Evolutionary conservation across 2,797 vertebrate species (phyloP), one percentile per base, ranked within the genome.

Genomic region (Vultur gryphus): DNA sequence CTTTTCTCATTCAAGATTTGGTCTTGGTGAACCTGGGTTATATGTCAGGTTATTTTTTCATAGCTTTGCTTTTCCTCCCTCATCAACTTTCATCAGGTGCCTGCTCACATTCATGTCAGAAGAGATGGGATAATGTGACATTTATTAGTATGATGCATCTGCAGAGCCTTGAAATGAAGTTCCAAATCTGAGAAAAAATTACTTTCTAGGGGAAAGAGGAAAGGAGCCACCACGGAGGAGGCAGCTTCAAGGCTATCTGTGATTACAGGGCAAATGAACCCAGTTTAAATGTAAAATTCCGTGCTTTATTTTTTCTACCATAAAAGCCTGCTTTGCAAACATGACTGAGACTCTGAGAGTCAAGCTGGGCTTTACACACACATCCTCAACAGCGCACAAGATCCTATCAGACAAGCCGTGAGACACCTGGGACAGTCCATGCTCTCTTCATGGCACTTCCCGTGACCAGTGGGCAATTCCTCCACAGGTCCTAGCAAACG

Each of bases 121-220:
- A 89, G 37, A 66, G 57, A 80, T 67, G 44, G 70, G 71, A 89
- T 96, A 94, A 95, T 64, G 37, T 89, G 90, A 92, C 84, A 95
- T 92, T 94, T 95, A 82, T 95, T 95, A 93, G 71, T 41, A 49
- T 49, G 84, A 94, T 92, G 75, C 86, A 89, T 89, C 86, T 89
- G n/a, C 44, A 87, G 87, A 85, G 65, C 93, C 64, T 87, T 95
- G 71, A 95, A 95, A 93, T 80, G 43, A 93, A 96, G 75, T 73
- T 93, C n/a, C 33, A 76, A 31, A 79, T 82, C n/a, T 84, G 66
- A 92, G 78, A 90, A 91, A 95, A 81, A 87, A 82, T 37, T 76
- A 55, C 54, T 37, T 94, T 62, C 70, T n/a, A 58, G 46, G 41
- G 54, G 76, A 92, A 94, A 92, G 52, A 80, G 35, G 72, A 91